Evolutionary conservation across 2,888 invertebrate species (phyloP), one percentile per base, ranked within the genome.

Genomic region (Dasysyrphus albostriatus): DNA sequence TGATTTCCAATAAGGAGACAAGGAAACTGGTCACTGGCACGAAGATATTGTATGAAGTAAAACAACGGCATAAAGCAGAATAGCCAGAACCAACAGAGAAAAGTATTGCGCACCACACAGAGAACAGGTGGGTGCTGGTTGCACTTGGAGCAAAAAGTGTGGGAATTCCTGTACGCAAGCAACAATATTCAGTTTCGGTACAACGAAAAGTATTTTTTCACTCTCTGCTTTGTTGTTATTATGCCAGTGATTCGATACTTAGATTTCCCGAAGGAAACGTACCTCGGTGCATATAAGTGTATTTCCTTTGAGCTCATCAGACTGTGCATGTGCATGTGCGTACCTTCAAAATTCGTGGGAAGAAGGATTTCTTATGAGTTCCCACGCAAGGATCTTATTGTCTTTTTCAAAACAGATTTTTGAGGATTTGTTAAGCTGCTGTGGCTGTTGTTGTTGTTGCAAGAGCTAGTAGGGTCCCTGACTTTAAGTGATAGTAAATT

Each of bases 321-420:
- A 58, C 16, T 34, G n/a, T 49, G 88, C 37, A 37, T 89, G 89
- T 88, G 87, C 74, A 78, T 67, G 61, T 69, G 67, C 51, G 51
- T 67, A 37, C 19, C 49, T 79, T 32, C 24, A n/a, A 49, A 63
- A 84, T 81, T 88, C 90, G 90, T 90, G 90, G 90, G 90, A 90
- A 90, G 87, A 90, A 90, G 90, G 90, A 90, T 90, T 90, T 90
- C 89, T 76, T 85, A 74, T 79, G 75, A 88, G 89, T 90, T 90
- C 90, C 90, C 90, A 90, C 90, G 90, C 90, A 90, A 89, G 89
- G 90, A 89, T 67, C 61, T 72, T 69, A 73, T 77, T 81, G 69
- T 77, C 16, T 81, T 58, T 44, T 44, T 12, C 7, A 51, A 51
- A 63, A 42, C 14, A 59, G 61, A 74, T 74, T 83, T 83, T 75